Base-by-base conservation (phyloP, 2,888 invertebrate genomes). In the Ophraella communa region DNA sequence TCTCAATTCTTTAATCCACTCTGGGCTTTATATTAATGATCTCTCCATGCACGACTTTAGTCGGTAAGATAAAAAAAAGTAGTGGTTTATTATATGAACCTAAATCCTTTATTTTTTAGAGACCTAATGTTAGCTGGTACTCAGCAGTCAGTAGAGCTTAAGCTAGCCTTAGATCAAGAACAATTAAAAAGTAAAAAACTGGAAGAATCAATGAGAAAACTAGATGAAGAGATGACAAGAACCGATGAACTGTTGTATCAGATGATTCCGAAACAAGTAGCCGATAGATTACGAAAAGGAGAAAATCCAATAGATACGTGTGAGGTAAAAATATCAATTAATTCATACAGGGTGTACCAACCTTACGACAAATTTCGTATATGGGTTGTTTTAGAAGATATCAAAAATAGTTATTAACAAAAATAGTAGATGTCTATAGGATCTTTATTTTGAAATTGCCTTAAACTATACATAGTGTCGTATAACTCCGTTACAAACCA, bases 1-100 rank as follows among this genome's bases (percentile, higher is more conserved):
- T 81, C 84, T 98, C 52, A 92, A 94, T n/a, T 92, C 95, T 0
- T 87, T 98, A 74, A 93, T 96, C 67, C 91, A 92, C 49, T 94
- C 96, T 0, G 97, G 98, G 0, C 87, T 98, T 0, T 98, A 95
- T 80, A 96, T 98, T 79, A 98, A 98, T 79, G 98, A 98, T 83
- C 87, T 98, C 56, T 97, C 97, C n/a, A 95, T 98, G 93, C 98
- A 98, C 78, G 98, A 98, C 80, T 98, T 97, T 72, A 97, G 97
- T 87, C 90, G 98, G 93, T 93, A 82, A 78, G 64, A 52, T 62
- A 54, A 27, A 42, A 30, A 17, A 21, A n/a, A n/a, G n/a, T n/a
- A n/a, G n/a, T n/a, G n/a, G n/a, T n/a, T n/a, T n/a, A n/a, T n/a
- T n/a, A n/a, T n/a, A n/a, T n/a, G n/a, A n/a, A n/a, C n/a, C n/a